Evolutionary conservation across 2,888 invertebrate genomes (phyloP).

Genomic region (Nymphalis c-album): DNA sequence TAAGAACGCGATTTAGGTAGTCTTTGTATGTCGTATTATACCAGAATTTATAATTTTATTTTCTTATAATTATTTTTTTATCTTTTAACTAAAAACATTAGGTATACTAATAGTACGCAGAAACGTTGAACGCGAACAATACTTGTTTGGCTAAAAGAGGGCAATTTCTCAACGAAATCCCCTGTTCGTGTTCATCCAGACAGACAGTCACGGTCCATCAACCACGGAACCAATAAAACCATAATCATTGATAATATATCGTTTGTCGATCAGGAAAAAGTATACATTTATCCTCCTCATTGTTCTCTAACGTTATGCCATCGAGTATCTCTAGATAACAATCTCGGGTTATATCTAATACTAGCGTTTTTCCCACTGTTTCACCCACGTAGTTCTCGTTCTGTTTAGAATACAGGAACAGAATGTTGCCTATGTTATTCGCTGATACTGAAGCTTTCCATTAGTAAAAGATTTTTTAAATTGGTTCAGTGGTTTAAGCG

Average conservation of each 20-base stretch:
- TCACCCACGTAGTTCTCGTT: too few relatives aligned
- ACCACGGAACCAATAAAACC: slow-evolving; percentile 55
- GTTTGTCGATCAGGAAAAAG: slow-evolving; percentile 30
- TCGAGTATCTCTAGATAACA: background rate
- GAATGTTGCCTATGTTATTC: too few relatives aligned
- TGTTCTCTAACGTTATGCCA: slow-evolving; percentile 20
- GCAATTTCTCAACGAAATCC: slow-evolving; percentile 62
- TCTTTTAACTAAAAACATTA: background rate
- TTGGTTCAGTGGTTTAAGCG: too few relatives aligned
- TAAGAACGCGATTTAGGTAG: too few relatives aligned
- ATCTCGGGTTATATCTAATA: too few relatives aligned
- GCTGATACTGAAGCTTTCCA: too few relatives aligned
- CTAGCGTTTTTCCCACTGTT: too few relatives aligned
- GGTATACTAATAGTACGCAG: slow-evolving; percentile 25
- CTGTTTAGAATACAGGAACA: too few relatives aligned
- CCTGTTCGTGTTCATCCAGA: slow-evolving; percentile 46
- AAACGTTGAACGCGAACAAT: slow-evolving; percentile 25
- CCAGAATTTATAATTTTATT: background rate
- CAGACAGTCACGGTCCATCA: slow-evolving; percentile 54
- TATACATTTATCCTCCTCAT: slow-evolving; percentile 37
- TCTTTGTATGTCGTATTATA: too few relatives aligned
- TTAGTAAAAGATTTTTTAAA: too few relatives aligned
- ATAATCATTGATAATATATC: slow-evolving; percentile 49
- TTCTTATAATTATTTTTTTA: background rate
- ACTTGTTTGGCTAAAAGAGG: slow-evolving; percentile 58